Percentiles rank a stretch among this genome's conserved stretches.
These are phyloP conservation scores for Protodeltote pygarga DNA, from an alignment of 2,888 invertebrate genomes.

Conservation along the genomic window DNA sequence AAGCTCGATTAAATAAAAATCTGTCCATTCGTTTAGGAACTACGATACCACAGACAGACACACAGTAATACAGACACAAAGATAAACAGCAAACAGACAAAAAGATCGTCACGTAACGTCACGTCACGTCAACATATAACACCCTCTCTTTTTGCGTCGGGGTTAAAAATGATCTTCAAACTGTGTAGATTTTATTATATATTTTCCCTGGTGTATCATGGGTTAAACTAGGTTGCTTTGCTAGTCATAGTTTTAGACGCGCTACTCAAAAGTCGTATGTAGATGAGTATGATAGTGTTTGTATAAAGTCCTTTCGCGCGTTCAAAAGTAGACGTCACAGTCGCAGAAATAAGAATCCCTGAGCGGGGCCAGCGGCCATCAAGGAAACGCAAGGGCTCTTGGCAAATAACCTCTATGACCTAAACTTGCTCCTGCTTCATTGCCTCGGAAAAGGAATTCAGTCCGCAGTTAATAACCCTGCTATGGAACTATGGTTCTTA, in stretches of 20 bases:
- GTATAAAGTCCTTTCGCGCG: slow-evolving; percentile 34
- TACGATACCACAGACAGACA: no score
- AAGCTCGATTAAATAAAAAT: no score
- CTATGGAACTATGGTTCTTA: slow-evolving; percentile 29
- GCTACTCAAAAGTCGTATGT: slow-evolving; percentile 10
- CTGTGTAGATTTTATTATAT: no score
- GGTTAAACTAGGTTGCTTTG: neutral
- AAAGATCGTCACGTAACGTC: no score
- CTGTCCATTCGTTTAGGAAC: no score
- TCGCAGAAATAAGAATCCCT: slow-evolving; percentile 56
- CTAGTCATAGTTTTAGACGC: slow-evolving; percentile 4
- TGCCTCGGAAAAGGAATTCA: slow-evolving; percentile 43
- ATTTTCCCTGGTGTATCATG: no score
- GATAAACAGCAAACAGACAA: no score
- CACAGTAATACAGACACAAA: no score
- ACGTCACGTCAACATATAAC: no score
- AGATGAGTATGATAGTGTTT: slow-evolving; percentile 33
- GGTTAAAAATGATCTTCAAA: no score
- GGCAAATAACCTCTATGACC: slow-evolving; percentile 65
- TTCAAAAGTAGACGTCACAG: slow-evolving; percentile 49
- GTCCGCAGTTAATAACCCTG: slow-evolving; percentile 47
- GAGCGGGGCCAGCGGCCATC: slow-evolving; percentile 60
- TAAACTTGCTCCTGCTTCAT: slow-evolving; percentile 42
- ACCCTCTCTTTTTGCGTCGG: no score
- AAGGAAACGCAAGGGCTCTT: slow-evolving; percentile 62